Conservation (phyloP, 2,113 vertebrate genomes). For the Toxotes jaculatrix region DNA sequence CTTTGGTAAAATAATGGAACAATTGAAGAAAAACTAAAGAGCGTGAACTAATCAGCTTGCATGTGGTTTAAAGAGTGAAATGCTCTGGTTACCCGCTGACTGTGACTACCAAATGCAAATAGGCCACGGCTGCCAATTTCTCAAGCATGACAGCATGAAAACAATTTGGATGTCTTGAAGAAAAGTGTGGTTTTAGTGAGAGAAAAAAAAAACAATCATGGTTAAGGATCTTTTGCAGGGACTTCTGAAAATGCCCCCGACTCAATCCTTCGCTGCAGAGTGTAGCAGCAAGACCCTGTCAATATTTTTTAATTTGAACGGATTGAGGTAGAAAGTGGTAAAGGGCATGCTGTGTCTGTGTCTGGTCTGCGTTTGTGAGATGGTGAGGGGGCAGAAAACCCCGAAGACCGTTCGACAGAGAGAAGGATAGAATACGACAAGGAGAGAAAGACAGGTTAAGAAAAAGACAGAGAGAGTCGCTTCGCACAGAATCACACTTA, state of each 20-base stretch:
- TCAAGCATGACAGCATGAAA: constrained; percentile 53
- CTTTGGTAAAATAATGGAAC: constrained; percentile 39
- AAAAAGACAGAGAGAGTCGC: background rate
- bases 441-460: background rate
- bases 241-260: constrained; percentile 24
- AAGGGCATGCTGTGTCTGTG: constrained; percentile 39
- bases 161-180: constrained; percentile 23
- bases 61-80: constrained; percentile 46
- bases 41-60: constrained; percentile 45
- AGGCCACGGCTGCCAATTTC: constrained; percentile 32
- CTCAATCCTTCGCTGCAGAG: constrained; percentile 15
- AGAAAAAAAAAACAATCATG: background rate
- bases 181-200: background rate
- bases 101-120: constrained; percentile 57
- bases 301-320: constrained; percentile 56
- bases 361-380: constrained; percentile 26
- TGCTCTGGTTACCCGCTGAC: constrained; percentile 40
- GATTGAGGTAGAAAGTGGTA: constrained; percentile 46
- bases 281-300: constrained; percentile 18
- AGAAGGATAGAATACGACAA: background rate
- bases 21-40: constrained; percentile 21
- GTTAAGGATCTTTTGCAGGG: background rate
- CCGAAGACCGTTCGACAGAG: constrained; percentile 7
- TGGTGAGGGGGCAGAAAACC: background rate
- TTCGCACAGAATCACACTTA: constrained; percentile 42